Base-by-base conservation (phyloP, 2,888 invertebrate species). In the Plebejus anna region DNA sequence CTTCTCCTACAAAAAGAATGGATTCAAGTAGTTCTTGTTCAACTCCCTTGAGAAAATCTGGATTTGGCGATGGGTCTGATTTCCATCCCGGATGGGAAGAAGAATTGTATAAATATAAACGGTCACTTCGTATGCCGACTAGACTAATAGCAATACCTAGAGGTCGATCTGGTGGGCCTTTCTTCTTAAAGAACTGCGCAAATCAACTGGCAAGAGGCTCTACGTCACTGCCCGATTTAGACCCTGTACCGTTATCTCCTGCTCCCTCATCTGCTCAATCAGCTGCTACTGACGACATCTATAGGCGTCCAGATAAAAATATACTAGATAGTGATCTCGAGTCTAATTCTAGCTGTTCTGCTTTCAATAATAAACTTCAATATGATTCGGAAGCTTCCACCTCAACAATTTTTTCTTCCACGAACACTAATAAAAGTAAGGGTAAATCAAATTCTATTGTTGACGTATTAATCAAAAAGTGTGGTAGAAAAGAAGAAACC, bases 51-150 rank as follows among this genome's bases (percentile, higher is more conserved):
- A 87, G 88, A 51, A 96, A 96, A 85, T 95, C 96, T n/a, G 90
- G 94, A 55, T 96, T 96, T 84, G 96, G 96, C 4, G 96, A 96
- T 85, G 96, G 96, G 55, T 96, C 96, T 70, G 96, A 96, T 84
- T 96, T 97, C 83, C 95, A 95, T 81, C 97, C 97, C 0, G 97
- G 97, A 0, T 97, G 97, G 97, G 97, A 97, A 89, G 96, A 97
- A 84, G 97, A 97, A 84, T 95, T 97, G 28, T 97, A 96, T 83
- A 96, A 95, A 82, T 98, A 96, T 84, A 98, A 98, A 86, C 95
- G 97, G 81, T 97, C 97, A 0, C 89, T 97, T 28, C 95, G 97
- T 82, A 97, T 98, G 95, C 97, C 98, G 1, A 95, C 96, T 57
- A 95, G 96, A 81, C 92, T 98, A 75, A 98, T 98, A 81, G 97